Conservation (phyloP, 2,797 vertebrate species). For the Neomorphus geoffroyi region DNA sequence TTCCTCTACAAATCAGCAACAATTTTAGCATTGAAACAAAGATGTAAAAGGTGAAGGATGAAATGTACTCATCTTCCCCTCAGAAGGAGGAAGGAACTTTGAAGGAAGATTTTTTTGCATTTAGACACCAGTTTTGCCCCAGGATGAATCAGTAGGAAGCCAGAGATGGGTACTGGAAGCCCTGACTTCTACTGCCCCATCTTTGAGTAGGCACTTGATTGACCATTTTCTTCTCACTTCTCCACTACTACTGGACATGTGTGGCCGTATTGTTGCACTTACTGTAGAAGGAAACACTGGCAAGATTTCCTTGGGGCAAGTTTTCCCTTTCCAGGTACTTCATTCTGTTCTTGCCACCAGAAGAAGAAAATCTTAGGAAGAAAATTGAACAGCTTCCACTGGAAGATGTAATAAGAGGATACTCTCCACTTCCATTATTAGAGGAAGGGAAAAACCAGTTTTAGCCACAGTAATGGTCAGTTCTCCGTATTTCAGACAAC, state of each 20-base stretch:
- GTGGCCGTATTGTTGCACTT: neutral
- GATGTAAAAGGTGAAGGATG: neutral
- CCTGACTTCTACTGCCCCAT: neutral
- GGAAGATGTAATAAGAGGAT: neutral
- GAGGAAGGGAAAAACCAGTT: neutral
- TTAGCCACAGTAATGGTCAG: fast-evolving
- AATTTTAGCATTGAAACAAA: neutral
- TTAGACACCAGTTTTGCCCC: neutral
- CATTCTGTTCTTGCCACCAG: neutral
- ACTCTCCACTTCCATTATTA: neutral
- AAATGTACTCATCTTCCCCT: neutral
- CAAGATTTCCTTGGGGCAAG: neutral
- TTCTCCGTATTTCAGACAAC: fast-evolving
- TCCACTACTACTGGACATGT: neutral
- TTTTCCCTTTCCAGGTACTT: neutral
- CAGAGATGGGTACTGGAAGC: fast-evolving
- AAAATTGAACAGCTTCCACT: neutral
- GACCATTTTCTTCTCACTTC: neutral
- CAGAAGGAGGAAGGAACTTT: neutral
- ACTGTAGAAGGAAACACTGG: neutral
- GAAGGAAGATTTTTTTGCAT: neutral
- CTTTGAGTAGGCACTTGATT: neutral
- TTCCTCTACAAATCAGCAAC: neutral
- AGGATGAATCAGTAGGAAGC: neutral
- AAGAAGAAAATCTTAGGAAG: neutral